Conservation (phyloP, 2,888 invertebrate species). For the Xylophagus ater region DNA sequence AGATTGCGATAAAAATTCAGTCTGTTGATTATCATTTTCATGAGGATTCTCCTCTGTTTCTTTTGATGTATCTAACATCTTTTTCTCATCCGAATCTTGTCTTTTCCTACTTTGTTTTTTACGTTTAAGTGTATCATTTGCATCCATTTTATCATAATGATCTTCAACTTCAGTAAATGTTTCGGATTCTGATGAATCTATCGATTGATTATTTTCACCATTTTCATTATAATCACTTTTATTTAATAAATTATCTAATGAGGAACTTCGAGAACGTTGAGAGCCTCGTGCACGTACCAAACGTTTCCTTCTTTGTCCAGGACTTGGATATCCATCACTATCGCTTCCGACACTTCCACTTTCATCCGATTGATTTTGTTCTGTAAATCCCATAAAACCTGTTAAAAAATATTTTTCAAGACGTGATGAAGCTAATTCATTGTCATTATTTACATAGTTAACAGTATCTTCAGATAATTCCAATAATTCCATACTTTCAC, state of each 20-base stretch:
- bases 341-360: constrained; percentile 83
- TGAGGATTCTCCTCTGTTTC: constrained; percentile 36
- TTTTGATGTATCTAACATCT: constrained; percentile 53
- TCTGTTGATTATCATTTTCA: constrained; percentile 56
- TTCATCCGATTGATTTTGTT: constrained; percentile 59
- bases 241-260: constrained; percentile 64
- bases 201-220: constrained; percentile 44
- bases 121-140: constrained; percentile 71
- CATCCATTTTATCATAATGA: constrained; percentile 59
- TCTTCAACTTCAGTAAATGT: constrained; percentile 52
- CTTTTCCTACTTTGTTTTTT: constrained; percentile 69
- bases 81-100: constrained; percentile 40
- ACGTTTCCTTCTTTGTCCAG: constrained; percentile 71
- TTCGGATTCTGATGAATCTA: constrained; percentile 59
- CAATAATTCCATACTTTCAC: constrained; percentile 67
- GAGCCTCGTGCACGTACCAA: constrained; percentile 72
- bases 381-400: constrained; percentile 73
- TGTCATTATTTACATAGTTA: constrained; percentile 47
- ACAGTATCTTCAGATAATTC: constrained; percentile 48
- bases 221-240: constrained; percentile 44
- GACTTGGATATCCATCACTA: constrained; percentile 79
- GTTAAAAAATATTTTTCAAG: constrained; percentile 83
- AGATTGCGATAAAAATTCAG: constrained; percentile 46
- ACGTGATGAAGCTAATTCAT: constrained; percentile 70
- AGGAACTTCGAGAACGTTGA: constrained; percentile 70